Conservation (phyloP, 92 coral and sea anemone genomes). For the Actinostola sp. region DNA sequence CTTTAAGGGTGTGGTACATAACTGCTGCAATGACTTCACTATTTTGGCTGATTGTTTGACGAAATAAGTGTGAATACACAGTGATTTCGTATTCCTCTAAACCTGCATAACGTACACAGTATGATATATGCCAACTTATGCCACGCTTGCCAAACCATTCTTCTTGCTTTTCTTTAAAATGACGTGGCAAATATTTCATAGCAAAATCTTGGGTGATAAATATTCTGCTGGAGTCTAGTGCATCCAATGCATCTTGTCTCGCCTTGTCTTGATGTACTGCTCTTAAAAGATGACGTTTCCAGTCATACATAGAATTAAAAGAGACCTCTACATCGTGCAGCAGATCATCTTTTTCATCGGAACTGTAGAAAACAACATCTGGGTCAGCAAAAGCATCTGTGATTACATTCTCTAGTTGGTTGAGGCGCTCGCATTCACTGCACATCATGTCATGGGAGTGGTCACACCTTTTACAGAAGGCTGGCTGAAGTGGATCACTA, state of each 20-base stretch:
- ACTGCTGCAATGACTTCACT: constrained; percentile 47
- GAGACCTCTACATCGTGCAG: constrained; percentile 32
- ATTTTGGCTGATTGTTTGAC: constrained; percentile 45
- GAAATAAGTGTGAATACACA: constrained; percentile 49
- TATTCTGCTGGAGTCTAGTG: constrained; percentile 25
- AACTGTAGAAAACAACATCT: constrained; percentile 34
- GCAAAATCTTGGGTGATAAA: constrained; percentile 55
- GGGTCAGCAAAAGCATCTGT: constrained; percentile 38
- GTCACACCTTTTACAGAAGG: constrained; percentile 40
- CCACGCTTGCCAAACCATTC: constrained; percentile 55
- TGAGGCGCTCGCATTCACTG: constrained; percentile 33
- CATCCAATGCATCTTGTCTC: constrained; percentile 37
- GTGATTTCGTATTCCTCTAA: constrained; percentile 31
- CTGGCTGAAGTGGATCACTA: constrained; percentile 54
- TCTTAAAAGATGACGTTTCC: constrained; percentile 60
- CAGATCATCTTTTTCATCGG: constrained; percentile 51
- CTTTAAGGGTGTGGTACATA: constrained; percentile 44
- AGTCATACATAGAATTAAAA: constrained; percentile 45
- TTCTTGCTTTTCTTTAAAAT: constrained; percentile 45
- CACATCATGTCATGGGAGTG: constrained; percentile 50
- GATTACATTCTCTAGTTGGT: constrained; percentile 31
- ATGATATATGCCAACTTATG: constrained; percentile 49
- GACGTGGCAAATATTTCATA: constrained; percentile 46
- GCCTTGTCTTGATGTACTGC: constrained; percentile 50
- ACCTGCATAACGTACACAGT: constrained; percentile 26